Conservation (phyloP, 2,888 invertebrate species). For the Patella ulyssiponensis region DNA sequence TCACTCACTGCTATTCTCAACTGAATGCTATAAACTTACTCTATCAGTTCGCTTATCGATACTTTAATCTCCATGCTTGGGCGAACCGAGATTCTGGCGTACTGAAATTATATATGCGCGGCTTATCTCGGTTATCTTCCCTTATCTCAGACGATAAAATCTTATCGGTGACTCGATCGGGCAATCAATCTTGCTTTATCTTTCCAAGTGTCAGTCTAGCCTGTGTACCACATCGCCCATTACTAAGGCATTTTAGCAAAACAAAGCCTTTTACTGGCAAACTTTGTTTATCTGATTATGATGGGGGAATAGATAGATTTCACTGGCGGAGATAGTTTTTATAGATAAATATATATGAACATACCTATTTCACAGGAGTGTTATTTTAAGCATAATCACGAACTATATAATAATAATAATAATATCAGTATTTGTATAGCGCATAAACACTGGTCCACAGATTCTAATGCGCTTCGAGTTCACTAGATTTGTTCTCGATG, state of each 20-base stretch:
- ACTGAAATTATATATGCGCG: conserved; percentile 6
- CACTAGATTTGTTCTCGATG: no score
- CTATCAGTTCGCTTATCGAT: not conserved
- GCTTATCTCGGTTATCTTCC: conserved; percentile 4
- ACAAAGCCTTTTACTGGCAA: not conserved
- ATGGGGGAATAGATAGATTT: no score
- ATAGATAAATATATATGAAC: no score
- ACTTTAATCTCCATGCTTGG: conserved; percentile 10
- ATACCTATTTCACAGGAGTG: no score
- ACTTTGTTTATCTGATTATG: not conserved
- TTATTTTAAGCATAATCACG: no score
- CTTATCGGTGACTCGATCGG: conserved; percentile 9
- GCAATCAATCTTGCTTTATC: conserved; percentile 11
- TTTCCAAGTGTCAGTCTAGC: conserved; percentile 11
- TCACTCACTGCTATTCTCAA: not conserved
- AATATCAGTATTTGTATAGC: no score
- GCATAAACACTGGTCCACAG: no score
- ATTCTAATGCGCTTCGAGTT: no score
- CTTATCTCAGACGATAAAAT: conserved; percentile 1
- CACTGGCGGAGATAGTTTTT: no score
- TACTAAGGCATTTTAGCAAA: not conserved
- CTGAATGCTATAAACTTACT: not conserved
- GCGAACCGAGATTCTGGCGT: not conserved
- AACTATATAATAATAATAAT: no score
- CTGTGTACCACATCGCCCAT: conserved; percentile 12